Conservation (phyloP, 2,113 vertebrate genomes). For the Eleginops maclovinus region DNA sequence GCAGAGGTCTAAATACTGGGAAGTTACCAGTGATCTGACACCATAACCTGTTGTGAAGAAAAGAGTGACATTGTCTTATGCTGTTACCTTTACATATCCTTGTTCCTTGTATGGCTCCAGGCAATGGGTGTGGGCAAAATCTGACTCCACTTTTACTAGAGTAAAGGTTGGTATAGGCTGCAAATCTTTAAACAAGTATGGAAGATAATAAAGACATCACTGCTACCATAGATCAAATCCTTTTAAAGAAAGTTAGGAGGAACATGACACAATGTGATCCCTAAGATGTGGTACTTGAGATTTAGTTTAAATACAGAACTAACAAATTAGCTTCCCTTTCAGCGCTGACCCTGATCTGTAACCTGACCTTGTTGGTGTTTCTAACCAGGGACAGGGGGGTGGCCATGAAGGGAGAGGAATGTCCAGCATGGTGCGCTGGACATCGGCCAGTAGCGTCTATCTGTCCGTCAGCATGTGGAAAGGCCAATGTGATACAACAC, state of each 20-base stretch:
- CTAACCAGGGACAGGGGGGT: constrained; percentile 11
- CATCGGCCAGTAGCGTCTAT: constrained; percentile 18
- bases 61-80: neutral
- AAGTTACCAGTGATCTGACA: neutral
- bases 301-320: neutral
- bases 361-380: constrained; percentile 9
- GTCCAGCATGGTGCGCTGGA: constrained; percentile 54
- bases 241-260: neutral
- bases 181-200: neutral
- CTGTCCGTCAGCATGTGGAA: neutral
- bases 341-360: neutral
- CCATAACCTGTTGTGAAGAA: accelerated
- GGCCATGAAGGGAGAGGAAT: constrained; percentile 50
- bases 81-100: constrained; percentile 40
- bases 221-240: too few relatives aligned
- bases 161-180: constrained; percentile 6
- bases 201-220: too few relatives aligned
- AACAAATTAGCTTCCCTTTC: neutral
- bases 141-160: constrained; percentile 4
- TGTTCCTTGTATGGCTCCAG: constrained; percentile 41
- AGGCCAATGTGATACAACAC: neutral
- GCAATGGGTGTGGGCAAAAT: constrained; percentile 4
- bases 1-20: neutral
- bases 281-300: too few relatives aligned
- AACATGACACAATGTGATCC: neutral